Conservation (phyloP, 2,113 vertebrate genomes). For the Pollimyrus isidori region DNA sequence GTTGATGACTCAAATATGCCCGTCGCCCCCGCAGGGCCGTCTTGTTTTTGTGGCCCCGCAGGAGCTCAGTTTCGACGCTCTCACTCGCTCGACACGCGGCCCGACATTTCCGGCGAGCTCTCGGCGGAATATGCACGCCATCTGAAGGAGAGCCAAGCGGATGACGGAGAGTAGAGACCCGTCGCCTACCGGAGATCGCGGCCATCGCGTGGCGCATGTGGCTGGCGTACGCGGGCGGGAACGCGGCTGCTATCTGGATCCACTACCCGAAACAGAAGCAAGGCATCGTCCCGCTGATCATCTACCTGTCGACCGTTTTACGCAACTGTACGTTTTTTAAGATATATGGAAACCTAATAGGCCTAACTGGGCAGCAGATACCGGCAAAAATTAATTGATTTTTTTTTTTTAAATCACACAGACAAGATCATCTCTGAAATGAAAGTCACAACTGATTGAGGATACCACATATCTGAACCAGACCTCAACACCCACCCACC, state of each 20-base stretch:
- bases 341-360: background rate
- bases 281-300: background rate
- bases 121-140: background rate
- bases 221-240: background rate
- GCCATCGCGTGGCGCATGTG: background rate
- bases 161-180: background rate
- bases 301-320: background rate
- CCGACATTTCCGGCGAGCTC: conserved; percentile 11
- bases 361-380: background rate
- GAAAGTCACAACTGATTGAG: background rate
- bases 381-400: background rate
- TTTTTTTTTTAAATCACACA: too few relatives aligned
- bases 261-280: background rate
- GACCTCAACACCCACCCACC: background rate
- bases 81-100: background rate
- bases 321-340: background rate
- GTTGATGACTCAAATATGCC: conserved; percentile 8
- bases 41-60: background rate
- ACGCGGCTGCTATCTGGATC: background rate
- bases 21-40: conserved; percentile 3
- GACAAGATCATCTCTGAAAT: background rate
- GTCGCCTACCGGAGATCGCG: background rate
- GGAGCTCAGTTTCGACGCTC: background rate
- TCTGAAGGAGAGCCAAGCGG: background rate
- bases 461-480: background rate